Conservation (phyloP, 2,888 invertebrate species). For the Alloscopus bannaensis region DNA sequence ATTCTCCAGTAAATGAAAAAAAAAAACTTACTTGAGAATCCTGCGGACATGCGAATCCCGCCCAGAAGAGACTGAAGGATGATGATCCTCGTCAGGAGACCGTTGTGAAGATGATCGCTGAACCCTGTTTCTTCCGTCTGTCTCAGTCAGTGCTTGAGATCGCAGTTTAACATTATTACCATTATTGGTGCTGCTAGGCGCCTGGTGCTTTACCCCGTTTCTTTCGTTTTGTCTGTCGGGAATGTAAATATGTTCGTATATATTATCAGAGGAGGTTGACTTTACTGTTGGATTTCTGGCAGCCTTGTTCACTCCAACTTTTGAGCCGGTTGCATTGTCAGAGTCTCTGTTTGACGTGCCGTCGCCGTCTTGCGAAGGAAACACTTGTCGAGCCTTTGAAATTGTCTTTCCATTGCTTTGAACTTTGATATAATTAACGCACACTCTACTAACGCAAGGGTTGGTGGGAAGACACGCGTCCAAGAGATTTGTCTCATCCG, state of each 20-base stretch:
- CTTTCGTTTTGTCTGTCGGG: constrained; percentile 41
- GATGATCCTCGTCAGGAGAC: constrained; percentile 28
- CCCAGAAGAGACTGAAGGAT: constrained; percentile 7
- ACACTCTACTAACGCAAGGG: constrained; percentile 34
- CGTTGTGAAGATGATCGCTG: constrained; percentile 15
- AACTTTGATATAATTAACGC: constrained; percentile 21
- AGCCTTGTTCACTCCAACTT: background rate
- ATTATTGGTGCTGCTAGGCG: background rate
- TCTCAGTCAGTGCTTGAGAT: constrained; percentile 17
- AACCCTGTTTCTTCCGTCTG: background rate
- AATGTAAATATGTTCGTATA: constrained; percentile 71
- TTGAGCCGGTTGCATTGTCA: background rate
- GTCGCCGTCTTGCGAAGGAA: too few relatives aligned
- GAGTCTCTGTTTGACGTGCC: background rate
- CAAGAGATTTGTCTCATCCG: background rate
- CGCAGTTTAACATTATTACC: constrained; percentile 16
- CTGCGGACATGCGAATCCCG: constrained; percentile 31
- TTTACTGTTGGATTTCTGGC: background rate
- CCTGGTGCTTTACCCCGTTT: background rate
- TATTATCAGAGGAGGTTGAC: constrained; percentile 65
- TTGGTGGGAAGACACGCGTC: constrained; percentile 12
- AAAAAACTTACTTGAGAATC: constrained; percentile 35
- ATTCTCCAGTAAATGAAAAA: too few relatives aligned
- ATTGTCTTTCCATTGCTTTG: background rate
- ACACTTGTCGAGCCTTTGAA: background rate